Conservation (phyloP, 2,888 invertebrate species). For the Cephus runcator region DNA sequence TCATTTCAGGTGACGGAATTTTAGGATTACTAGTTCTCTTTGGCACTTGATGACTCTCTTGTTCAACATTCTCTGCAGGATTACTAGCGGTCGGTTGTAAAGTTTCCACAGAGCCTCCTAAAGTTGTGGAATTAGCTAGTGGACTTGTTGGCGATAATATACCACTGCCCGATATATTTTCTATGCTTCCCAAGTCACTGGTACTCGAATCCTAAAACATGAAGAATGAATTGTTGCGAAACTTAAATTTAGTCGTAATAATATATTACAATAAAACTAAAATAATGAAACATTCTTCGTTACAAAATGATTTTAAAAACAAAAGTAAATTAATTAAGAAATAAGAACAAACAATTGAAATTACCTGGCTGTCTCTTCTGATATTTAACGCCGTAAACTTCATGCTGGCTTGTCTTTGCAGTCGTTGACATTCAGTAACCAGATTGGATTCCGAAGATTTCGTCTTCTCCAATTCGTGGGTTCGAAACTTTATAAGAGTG, state of each 20-base stretch:
- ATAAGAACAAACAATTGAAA: conserved; percentile 12
- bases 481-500: conserved; percentile 84
- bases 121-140: conserved; percentile 37
- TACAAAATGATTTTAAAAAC: not conserved
- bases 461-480: conserved; percentile 80
- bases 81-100: conserved; percentile 40
- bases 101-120: conserved; percentile 57
- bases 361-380: conserved; percentile 57
- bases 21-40: conserved; percentile 34
- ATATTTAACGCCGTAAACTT: conserved; percentile 39
- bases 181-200: conserved; percentile 56
- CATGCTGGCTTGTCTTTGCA: conserved; percentile 49
- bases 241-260: not conserved
- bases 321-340: not conserved
- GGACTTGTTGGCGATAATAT: conserved; percentile 60
- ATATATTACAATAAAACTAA: not conserved
- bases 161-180: conserved; percentile 56
- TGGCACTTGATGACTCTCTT: conserved; percentile 27
- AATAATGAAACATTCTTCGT: not conserved
- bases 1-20: conserved; percentile 57
- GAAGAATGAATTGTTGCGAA: not conserved
- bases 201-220: conserved; percentile 53
- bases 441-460: conserved; percentile 68
- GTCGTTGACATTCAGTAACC: conserved; percentile 64
- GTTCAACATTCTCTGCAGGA: conserved; percentile 36